phyloP scores from a whole-genome alignment of 2,113 vertebrate species.

The Vulpes lagopus region DNA sequence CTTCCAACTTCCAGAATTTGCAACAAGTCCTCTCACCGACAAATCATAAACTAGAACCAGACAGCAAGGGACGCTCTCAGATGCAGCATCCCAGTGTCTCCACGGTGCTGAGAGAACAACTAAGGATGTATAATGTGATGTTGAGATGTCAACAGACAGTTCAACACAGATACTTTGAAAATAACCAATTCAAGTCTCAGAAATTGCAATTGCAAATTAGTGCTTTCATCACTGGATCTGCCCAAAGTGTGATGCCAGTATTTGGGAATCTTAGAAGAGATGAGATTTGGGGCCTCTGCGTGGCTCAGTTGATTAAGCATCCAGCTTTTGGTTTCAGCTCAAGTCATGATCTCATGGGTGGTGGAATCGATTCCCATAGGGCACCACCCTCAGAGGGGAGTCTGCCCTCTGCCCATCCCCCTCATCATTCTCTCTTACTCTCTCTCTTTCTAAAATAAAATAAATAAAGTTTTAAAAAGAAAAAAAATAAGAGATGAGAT shows the following conservation, averaged over 20 bases:
- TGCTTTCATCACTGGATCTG: not conserved
- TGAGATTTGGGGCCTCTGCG: not conserved
- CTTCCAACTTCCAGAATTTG: not conserved
- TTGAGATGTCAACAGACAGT: not conserved
- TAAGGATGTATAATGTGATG: not conserved
- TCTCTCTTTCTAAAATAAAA: not conserved
- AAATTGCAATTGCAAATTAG: not conserved
- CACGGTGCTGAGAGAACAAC: not conserved
- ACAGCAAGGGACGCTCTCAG: not conserved
- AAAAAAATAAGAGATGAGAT: not conserved
- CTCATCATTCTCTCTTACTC: rapidly evolving
- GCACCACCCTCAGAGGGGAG: not conserved
- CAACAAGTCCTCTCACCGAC: not conserved
- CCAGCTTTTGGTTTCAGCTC: not conserved
- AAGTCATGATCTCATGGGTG: not conserved
- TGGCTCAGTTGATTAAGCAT: not conserved
- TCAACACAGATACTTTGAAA: not conserved
- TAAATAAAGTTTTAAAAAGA: not conserved
- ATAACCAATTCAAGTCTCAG: not conserved
- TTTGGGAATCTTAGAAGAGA: not conserved
- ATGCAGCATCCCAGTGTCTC: not conserved
- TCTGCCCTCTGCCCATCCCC: not conserved
- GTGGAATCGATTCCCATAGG: not conserved
- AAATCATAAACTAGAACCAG: not conserved
- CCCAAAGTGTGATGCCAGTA: not conserved